These are phyloP conservation scores for Girardia tigrina DNA, from an alignment of 2,888 invertebrate genomes.

Conservation along the genomic window DNA sequence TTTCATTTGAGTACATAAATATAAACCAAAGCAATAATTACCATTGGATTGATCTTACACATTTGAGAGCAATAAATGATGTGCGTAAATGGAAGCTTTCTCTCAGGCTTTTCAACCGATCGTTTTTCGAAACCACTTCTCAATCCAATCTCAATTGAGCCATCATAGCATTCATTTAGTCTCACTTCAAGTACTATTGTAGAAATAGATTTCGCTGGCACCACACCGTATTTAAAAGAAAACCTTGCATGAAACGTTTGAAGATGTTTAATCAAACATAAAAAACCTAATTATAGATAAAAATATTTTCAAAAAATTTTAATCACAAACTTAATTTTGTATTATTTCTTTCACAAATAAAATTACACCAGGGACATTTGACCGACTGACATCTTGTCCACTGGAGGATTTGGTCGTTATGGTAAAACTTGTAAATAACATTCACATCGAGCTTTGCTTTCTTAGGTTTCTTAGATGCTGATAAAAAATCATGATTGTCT, in stretches of 20 bases:
- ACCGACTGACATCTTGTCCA: not conserved
- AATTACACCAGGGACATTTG: slow-evolving; percentile 9
- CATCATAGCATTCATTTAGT: slow-evolving; percentile 13
- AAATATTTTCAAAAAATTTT: not conserved
- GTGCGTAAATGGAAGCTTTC: slow-evolving; percentile 5
- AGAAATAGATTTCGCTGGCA: not conserved
- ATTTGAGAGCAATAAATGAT: slow-evolving; percentile 1
- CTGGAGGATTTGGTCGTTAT: not conserved
- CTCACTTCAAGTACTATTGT: not conserved
- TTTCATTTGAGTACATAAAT: too few species aligned
- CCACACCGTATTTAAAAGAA: not conserved
- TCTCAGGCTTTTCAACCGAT: slow-evolving; percentile 6
- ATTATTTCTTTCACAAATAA: not conserved
- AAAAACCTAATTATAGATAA: not conserved
- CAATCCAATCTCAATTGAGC: not conserved
- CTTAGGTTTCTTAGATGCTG: not conserved
- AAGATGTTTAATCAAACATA: not conserved
- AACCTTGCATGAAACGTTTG: slow-evolving; percentile 1
- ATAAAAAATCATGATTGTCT: too few species aligned
- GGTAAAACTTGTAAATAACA: not conserved
- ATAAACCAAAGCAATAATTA: not conserved
- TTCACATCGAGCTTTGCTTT: not conserved
- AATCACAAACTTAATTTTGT: not conserved
- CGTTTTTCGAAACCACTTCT: not conserved
- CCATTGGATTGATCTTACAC: slow-evolving; percentile 5